Evolutionary conservation across 2,888 invertebrate genomes (phyloP).

Genomic region (Ochropleura plecta): DNA sequence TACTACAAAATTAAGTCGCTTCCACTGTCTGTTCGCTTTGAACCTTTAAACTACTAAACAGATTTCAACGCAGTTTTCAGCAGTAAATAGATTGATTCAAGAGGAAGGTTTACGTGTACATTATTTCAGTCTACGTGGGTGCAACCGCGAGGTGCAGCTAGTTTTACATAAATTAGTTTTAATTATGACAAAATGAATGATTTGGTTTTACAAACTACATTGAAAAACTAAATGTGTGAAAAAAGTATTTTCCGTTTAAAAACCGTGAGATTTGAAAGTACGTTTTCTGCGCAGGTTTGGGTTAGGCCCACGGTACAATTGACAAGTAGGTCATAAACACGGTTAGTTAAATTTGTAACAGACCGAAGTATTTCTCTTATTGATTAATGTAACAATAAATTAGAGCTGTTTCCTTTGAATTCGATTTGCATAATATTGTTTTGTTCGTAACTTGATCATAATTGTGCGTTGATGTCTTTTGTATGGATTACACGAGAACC

Average conservation of each 20-base stretch:
- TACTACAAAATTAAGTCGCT: no score
- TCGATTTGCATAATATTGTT: background rate
- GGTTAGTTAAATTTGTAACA: conserved; percentile 34
- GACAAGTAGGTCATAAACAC: conserved; percentile 42
- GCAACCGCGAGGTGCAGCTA: no score
- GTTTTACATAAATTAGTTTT: no score
- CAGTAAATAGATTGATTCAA: no score
- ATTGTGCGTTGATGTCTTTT: conserved; percentile 22
- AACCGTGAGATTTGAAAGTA: background rate
- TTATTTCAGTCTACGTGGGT: no score
- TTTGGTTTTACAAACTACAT: no score
- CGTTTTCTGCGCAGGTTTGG: background rate
- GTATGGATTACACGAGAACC: background rate
- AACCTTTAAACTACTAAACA: no score
- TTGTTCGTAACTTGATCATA: background rate
- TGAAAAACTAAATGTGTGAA: background rate
- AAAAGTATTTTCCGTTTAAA: background rate
- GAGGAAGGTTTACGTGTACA: no score
- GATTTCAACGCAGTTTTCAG: no score
- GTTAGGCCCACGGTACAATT: background rate
- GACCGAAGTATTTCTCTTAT: conserved; percentile 17
- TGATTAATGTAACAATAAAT: conserved; percentile 22
- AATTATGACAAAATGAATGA: no score
- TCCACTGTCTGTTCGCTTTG: no score
- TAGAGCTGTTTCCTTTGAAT: conserved; percentile 13